Evolutionary conservation across 2,797 vertebrate species (phyloP).

Genomic region (Discoglossus pictus): DNA sequence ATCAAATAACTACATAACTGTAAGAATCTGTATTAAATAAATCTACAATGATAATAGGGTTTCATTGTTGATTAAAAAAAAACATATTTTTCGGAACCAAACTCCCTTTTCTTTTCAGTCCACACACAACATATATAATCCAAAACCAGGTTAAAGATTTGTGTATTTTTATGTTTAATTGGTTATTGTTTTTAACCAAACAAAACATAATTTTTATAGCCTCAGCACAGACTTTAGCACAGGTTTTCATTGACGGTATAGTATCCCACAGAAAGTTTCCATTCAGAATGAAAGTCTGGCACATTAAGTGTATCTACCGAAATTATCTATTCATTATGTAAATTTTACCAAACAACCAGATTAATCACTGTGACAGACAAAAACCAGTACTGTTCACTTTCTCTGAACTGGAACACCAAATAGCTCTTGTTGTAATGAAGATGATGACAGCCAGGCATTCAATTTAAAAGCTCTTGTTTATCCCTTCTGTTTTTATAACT

Average conservation of each 20-base stretch:
- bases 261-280: neutral
- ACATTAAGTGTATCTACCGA: constrained; percentile 21
- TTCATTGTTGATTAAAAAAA: too few species aligned
- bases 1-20: too few species aligned
- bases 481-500: constrained; percentile 53
- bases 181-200: too few species aligned
- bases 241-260: neutral
- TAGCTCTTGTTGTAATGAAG: constrained; percentile 57
- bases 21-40: too few species aligned
- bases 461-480: constrained; percentile 64
- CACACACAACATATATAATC: too few species aligned
- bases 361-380: constrained; percentile 64
- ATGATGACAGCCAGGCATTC: constrained; percentile 66
- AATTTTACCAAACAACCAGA: constrained; percentile 62
- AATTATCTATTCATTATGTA: constrained; percentile 48
- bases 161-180: too few species aligned
- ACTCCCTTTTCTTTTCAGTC: too few species aligned
- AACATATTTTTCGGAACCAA: too few species aligned
- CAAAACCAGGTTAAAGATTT: too few species aligned
- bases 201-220: too few species aligned
- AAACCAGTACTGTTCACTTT: constrained; percentile 56
- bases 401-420: constrained; percentile 61
- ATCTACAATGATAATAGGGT: too few species aligned
- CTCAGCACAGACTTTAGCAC: too few species aligned
- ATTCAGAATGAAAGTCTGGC: neutral